These are phyloP conservation scores for Sinella curviseta DNA, from an alignment of 1,140 invertebrate species.

Conservation along the genomic window DNA sequence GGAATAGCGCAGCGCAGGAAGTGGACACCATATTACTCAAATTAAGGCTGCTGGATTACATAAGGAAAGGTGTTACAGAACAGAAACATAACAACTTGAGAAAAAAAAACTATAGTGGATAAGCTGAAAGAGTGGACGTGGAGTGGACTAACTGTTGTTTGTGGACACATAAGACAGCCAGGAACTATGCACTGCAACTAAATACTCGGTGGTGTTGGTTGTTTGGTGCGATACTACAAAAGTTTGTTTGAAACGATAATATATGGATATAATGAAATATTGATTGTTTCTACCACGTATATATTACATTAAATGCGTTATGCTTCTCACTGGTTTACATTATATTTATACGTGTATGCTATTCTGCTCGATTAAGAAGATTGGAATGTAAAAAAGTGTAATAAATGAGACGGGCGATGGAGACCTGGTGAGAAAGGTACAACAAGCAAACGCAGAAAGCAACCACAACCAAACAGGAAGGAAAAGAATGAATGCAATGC, in stretches of 20 bases:
- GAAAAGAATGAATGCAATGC: not conserved
- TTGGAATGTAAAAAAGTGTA: not conserved
- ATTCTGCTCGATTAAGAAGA: not conserved
- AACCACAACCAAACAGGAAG: not conserved
- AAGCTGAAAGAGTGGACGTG: too few relatives aligned
- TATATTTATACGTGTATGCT: not conserved
- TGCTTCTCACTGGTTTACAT: too few relatives aligned
- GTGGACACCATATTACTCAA: not conserved
- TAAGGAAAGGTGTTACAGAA: not conserved
- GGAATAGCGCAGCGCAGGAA: not conserved
- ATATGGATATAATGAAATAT: not conserved
- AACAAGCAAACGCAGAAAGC: not conserved
- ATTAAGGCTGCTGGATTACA: not conserved
- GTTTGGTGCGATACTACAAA: too few relatives aligned
- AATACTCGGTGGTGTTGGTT: too few relatives aligned
- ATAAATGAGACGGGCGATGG: not conserved
- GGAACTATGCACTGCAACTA: too few relatives aligned
- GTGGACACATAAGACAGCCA: too few relatives aligned
- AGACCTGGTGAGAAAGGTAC: not conserved
- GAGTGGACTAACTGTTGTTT: too few relatives aligned
- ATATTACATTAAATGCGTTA: not conserved
- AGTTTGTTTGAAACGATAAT: not conserved
- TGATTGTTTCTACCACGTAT: not conserved
- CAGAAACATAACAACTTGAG: not conserved
- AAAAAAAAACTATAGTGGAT: too few relatives aligned